Evolutionary conservation across 2,113 vertebrate species (phyloP), one percentile per base, ranked within the genome.

Genomic region (Pterocles burchelli): DNA sequence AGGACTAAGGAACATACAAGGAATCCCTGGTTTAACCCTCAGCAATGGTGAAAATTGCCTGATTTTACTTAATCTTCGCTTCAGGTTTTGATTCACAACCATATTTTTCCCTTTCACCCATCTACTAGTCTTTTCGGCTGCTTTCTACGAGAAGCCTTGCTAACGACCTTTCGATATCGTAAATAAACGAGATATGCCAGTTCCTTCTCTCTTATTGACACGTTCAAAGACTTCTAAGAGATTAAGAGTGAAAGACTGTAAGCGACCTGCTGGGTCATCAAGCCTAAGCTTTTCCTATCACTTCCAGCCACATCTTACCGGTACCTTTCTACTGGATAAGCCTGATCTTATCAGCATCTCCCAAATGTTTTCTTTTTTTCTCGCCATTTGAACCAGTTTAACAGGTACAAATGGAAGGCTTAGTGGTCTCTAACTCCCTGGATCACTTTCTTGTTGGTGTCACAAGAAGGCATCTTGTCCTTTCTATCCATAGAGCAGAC

Each of bases 121-220:
- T 49, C 55, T 52, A 38, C 88, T 84, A 80, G 75, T 93, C 61
- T 94, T 74, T 92, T 66, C n/a, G 72, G 80, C 91, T 80, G 75
- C 65, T 74, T 95, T 74, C 72, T 83, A 43, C 0, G 0, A 80
- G 63, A 52, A 28, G 52, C 48, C 88, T 81, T 63, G 65, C 75
- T 57, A 92, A 92, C 93, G 85, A 77, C 72, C 68, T 94, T 96
- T 94, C 83, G 41, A 52, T 66, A 82, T 67, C 11, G 4, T 77
- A 96, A 95, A 91, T 96, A 94, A 95, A 93, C 57, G 75, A 97
- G 82, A 94, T 96, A 96, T 93, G 74, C 65, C 65, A 78, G 95
- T 88, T 94, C 85, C 61, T 86, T 86, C 90, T 90, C 93, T 93
- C 17, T 7, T 89, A 97, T 45, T 83, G 88, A 94, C 95, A 72